Percentiles rank a stretch among this genome's conserved stretches.
Evolutionary conservation across 2,113 vertebrate species (phyloP).

Genomic region (Erythrolamprus reginae): DNA sequence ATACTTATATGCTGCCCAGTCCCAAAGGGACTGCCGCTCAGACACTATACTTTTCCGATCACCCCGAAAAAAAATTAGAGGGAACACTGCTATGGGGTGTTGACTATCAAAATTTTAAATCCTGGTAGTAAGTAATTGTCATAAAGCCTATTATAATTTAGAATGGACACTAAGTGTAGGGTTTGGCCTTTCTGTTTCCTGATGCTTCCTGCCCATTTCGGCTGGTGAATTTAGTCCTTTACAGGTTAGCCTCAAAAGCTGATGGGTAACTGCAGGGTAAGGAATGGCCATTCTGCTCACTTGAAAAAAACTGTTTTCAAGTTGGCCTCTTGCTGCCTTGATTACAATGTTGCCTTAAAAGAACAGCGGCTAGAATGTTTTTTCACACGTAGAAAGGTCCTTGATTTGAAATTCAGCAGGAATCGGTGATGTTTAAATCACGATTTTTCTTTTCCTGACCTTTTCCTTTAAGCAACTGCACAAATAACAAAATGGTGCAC

Average conservation of each 20-base stretch:
- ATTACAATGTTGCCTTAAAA: not conserved
- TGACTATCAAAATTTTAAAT: not conserved
- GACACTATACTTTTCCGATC: too few relatives aligned
- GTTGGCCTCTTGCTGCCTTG: not conserved
- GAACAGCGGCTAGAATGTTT: not conserved
- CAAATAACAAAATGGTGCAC: not conserved
- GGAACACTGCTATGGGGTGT: too few relatives aligned
- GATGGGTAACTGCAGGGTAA: not conserved
- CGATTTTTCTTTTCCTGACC: not conserved
- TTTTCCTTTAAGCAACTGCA: not conserved
- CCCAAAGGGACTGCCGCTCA: too few relatives aligned
- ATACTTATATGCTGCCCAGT: too few relatives aligned
- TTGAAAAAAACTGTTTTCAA: not conserved
- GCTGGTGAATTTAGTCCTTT: not conserved
- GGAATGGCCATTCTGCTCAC: not conserved
- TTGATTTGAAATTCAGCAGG: not conserved
- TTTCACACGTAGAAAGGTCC: not conserved
- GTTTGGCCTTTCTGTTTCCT: not conserved
- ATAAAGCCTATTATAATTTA: not conserved
- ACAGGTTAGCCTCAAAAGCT: not conserved
- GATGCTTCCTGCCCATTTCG: not conserved
- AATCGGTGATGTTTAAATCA: not conserved
- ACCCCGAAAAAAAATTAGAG: too few relatives aligned
- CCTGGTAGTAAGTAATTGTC: not conserved
- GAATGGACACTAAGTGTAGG: not conserved